These are phyloP conservation scores for Drosophila nebulosa DNA, from an alignment of 1,140 invertebrate genomes.

Conservation along the genomic window DNA sequence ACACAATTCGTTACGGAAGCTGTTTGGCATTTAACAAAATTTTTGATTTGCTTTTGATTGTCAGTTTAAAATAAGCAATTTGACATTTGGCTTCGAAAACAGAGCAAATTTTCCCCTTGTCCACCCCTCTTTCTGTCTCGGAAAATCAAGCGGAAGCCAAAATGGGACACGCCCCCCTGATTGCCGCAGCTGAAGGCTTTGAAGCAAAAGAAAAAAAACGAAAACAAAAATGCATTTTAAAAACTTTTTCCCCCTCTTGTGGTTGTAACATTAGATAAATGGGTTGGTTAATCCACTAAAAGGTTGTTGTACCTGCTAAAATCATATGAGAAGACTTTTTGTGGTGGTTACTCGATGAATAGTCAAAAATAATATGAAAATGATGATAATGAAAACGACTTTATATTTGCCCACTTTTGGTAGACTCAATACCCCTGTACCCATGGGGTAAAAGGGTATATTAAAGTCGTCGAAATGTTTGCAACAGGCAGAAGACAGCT, in stretches of 20 bases:
- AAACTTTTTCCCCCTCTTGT: neutral
- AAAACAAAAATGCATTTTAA: neutral
- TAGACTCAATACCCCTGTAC: too few relatives aligned
- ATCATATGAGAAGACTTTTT: too few relatives aligned
- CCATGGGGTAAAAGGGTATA: too few relatives aligned
- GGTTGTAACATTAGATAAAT: neutral
- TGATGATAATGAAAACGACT: too few relatives aligned
- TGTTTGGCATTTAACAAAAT: constrained; percentile 16
- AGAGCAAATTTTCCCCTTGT: neutral
- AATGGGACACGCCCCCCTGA: neutral
- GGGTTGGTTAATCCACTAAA: neutral
- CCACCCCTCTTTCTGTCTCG: too few relatives aligned
- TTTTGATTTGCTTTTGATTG: constrained; percentile 23
- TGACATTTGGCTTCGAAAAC: constrained; percentile 39
- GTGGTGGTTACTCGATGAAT: too few relatives aligned
- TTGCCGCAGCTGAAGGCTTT: neutral
- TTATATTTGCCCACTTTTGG: too few relatives aligned
- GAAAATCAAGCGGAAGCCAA: constrained; percentile 21
- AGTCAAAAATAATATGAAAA: too few relatives aligned
- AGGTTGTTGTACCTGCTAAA: neutral
- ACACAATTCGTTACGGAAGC: constrained; percentile 4
- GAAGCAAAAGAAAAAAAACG: neutral
- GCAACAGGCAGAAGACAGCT: too few relatives aligned
- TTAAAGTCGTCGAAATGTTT: too few relatives aligned
- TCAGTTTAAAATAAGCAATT: constrained; percentile 19